phyloP scores from a whole-genome alignment of 2,888 invertebrate species.

The Drosophila helvetica region DNA sequence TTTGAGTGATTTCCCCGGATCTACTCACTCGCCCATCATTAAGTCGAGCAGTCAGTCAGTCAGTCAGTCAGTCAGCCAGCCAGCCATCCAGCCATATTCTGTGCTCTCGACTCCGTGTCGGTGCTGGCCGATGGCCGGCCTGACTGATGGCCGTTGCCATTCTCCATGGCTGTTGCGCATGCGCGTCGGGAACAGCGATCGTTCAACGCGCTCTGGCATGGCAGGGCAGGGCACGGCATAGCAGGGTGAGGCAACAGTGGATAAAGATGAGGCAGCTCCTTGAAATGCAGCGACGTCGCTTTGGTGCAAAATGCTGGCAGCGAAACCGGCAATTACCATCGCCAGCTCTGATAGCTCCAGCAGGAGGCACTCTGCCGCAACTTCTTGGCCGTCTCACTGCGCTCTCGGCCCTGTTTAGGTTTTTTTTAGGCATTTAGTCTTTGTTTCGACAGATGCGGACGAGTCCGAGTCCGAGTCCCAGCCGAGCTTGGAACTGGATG shows the following conservation, averaged over 20 bases:
- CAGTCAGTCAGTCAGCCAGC: conserved; percentile 21
- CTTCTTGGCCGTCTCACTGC: conserved; percentile 4
- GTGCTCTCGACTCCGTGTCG: background rate
- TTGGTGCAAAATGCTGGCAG: conserved; percentile 79
- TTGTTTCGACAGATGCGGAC: conserved; percentile 72
- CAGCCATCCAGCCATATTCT: conserved; percentile 15
- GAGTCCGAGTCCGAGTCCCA: background rate
- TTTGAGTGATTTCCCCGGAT: conserved; percentile 25
- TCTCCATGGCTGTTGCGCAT: conserved; percentile 60
- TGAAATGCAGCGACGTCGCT: conserved; percentile 52
- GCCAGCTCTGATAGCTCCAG: conserved; percentile 77
- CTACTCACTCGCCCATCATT: conserved; percentile 68
- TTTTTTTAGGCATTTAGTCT: conserved; percentile 76
- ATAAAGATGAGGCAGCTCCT: conserved; percentile 41
- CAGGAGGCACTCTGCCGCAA: conserved; percentile 11
- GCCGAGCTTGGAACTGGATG: conserved; percentile 16
- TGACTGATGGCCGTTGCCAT: conserved; percentile 43
- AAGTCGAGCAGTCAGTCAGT: conserved; percentile 75
- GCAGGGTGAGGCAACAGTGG: background rate
- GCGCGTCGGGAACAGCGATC: conserved; percentile 70
- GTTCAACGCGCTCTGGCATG: conserved; percentile 63
- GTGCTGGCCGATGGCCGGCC: background rate
- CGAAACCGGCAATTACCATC: conserved; percentile 82
- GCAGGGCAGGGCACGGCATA: background rate
- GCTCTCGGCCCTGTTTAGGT: conserved; percentile 63